A percentile compares a stretch with the other conserved stretches of the same genome.
Evolutionary conservation across 2,888 invertebrate genomes (phyloP).

Genomic region (Atherix ibis): DNA sequence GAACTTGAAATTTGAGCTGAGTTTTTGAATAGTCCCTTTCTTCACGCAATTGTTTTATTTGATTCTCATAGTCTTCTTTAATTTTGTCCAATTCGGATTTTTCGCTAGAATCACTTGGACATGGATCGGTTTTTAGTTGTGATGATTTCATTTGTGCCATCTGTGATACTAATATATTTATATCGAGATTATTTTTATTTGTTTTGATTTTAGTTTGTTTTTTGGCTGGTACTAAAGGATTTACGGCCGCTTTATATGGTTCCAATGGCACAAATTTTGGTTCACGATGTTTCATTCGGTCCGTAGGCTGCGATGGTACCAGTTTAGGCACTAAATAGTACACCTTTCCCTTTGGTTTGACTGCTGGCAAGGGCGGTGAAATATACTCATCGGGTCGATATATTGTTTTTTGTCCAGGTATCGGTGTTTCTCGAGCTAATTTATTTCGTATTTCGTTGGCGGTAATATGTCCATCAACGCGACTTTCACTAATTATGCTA

Average conservation of each 20-base stretch:
- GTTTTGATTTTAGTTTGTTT: slow-evolving; percentile 13
- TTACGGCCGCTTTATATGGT: slow-evolving; percentile 73
- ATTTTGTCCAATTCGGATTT: slow-evolving; percentile 16
- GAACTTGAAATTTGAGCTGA: slow-evolving; percentile 73
- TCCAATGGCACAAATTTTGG: slow-evolving; percentile 81
- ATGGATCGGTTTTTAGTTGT: slow-evolving; percentile 34
- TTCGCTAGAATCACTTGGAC: slow-evolving; percentile 9
- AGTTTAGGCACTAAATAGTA: slow-evolving; percentile 47
- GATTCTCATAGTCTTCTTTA: slow-evolving; percentile 30
- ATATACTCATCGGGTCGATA: slow-evolving; percentile 4
- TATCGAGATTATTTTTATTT: slow-evolving; percentile 43
- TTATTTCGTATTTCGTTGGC: too few relatives aligned
- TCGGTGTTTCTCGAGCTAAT: not conserved
- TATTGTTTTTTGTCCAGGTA: slow-evolving; percentile 4
- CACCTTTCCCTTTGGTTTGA: slow-evolving; percentile 39
- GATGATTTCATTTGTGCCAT: slow-evolving; percentile 51
- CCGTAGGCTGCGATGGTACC: slow-evolving; percentile 25
- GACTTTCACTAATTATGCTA: not conserved
- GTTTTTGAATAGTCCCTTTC: slow-evolving; percentile 59
- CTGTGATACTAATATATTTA: slow-evolving; percentile 50
- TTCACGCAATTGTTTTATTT: slow-evolving; percentile 44
- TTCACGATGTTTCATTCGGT: slow-evolving; percentile 33
- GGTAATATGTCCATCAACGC: not conserved
- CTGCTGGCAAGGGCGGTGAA: slow-evolving; percentile 14
- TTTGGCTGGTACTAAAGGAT: slow-evolving; percentile 46